phyloP scores from a whole-genome alignment of 2,113 vertebrate species.

The Gadus macrocephalus region DNA sequence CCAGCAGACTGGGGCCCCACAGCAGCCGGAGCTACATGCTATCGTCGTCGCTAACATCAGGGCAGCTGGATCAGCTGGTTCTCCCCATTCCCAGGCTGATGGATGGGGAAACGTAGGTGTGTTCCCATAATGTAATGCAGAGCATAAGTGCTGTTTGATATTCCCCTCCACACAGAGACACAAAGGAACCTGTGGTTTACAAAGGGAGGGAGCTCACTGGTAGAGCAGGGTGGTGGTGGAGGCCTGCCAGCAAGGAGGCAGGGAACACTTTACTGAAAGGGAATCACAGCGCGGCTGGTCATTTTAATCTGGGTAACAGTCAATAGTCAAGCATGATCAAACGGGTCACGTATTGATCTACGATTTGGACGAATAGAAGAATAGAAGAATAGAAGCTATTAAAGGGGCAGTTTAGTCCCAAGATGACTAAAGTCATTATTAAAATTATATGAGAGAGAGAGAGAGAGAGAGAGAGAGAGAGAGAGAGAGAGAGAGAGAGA shows the following conservation, averaged over 20 bases:
- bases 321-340: no score
- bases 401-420: no score
- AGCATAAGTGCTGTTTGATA: constrained; percentile 55
- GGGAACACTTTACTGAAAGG: neutral
- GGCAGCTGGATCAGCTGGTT: constrained; percentile 27
- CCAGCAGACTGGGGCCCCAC: constrained; percentile 26
- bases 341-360: no score
- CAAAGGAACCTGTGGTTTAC: constrained; percentile 34
- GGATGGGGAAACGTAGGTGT: constrained; percentile 33
- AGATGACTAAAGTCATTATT: neutral
- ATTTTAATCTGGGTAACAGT: no score
- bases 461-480: constrained; percentile 6
- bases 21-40: constrained; percentile 38
- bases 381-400: no score
- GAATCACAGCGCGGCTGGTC: no score
- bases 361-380: no score
- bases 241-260: neutral
- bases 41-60: constrained; percentile 29
- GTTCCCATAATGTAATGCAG: constrained; percentile 38
- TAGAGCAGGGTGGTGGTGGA: constrained; percentile 17
- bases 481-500: neutral
- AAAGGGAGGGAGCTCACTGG: constrained; percentile 35
- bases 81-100: constrained; percentile 34
- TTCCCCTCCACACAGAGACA: constrained; percentile 26
- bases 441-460: constrained; percentile 43